A percentile compares a stretch with the other conserved stretches of the same genome.
These are phyloP conservation scores for Anthopleura sola DNA, from an alignment of 64 coral and sea anemone genomes.

Conservation along the genomic window DNA sequence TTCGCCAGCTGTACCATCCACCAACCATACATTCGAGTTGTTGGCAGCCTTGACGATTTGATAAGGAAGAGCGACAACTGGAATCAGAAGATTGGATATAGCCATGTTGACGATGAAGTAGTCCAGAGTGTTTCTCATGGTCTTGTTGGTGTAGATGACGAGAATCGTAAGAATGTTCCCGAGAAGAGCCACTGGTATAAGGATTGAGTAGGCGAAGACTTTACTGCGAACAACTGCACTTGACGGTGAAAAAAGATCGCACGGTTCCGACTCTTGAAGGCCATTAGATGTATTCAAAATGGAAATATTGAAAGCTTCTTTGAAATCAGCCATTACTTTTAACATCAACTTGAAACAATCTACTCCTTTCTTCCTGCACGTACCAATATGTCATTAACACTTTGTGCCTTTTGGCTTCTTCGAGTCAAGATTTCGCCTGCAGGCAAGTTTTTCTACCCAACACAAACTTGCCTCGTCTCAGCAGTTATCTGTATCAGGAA, in stretches of 20 bases:
- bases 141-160: constrained; percentile 9
- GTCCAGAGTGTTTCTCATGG: not conserved
- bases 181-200: not conserved
- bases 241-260: not conserved
- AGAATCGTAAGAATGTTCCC: not conserved
- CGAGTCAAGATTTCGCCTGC: not conserved
- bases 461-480: no score
- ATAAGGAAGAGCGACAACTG: not conserved
- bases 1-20: not conserved
- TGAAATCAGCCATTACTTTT: not conserved
- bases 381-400: not conserved
- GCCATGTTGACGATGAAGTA: constrained; percentile 12
- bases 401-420: not conserved
- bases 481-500: not conserved
- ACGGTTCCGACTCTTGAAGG: not conserved
- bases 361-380: not conserved
- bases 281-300: not conserved
- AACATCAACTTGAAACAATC: not conserved
- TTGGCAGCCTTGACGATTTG: constrained; percentile 5
- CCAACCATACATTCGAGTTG: not conserved
- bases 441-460: not conserved
- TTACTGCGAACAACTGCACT: not conserved
- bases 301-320: not conserved
- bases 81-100: not conserved
- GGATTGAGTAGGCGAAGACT: not conserved